phyloP scores from a whole-genome alignment of 2,888 invertebrate genomes.

The Chydorus sphaericus region DNA sequence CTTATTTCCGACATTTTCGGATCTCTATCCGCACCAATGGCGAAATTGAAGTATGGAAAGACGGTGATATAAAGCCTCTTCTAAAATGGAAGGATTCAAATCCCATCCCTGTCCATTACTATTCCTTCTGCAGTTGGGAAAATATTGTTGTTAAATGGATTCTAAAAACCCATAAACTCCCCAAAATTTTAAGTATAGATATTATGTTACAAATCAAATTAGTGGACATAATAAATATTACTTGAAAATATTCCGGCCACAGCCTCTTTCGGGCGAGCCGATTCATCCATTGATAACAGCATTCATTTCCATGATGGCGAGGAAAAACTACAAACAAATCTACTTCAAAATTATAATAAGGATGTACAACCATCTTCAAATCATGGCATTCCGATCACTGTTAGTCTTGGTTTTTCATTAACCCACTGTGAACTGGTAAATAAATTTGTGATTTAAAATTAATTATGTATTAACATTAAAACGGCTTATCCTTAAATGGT shows the following conservation, averaged over 20 bases:
- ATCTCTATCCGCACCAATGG: constrained; percentile 37
- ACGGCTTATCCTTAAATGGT: constrained; percentile 1
- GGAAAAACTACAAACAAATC: constrained; percentile 9
- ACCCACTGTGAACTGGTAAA: constrained; percentile 48
- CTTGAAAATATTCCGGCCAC: not conserved
- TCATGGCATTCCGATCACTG: constrained; percentile 20
- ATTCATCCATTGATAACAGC: not conserved
- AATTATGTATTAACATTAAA: not conserved
- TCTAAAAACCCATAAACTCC: constrained; percentile 40
- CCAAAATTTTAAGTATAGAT: not conserved
- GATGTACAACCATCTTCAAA: constrained; percentile 7
- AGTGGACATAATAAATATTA: not conserved
- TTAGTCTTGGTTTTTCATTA: constrained; percentile 40
- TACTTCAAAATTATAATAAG: constrained; percentile 9
- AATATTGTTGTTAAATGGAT: constrained; percentile 49
- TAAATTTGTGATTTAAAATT: too few species aligned
- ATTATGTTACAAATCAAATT: not conserved
- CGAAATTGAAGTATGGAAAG: constrained; percentile 43
- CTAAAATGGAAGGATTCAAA: constrained; percentile 42
- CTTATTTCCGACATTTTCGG: constrained; percentile 49
- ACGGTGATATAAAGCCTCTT: constrained; percentile 43
- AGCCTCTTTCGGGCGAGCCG: not conserved
- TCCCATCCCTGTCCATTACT: constrained; percentile 44
- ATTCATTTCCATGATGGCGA: not conserved
- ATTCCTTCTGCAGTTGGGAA: constrained; percentile 53